Base-by-base conservation (phyloP, 2,113 vertebrate species). In the Natator depressus region DNA sequence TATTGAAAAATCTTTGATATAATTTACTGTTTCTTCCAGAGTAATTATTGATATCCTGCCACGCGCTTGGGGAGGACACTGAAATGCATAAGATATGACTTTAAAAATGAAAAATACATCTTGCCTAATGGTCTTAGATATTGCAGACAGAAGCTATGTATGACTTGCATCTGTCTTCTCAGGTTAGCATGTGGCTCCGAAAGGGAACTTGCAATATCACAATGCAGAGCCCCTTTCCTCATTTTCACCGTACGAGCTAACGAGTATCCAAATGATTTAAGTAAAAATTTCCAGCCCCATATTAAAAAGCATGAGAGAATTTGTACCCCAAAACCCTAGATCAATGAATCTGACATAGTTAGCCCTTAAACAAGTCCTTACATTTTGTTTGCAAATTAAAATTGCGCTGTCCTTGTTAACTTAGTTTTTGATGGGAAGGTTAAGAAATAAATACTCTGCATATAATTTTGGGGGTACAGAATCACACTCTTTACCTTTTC, bases 1-100 rank as follows among this genome's bases (percentile, higher is more conserved):
- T 87, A 50, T 85, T 14, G 62, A 88, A 93, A 92, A 95, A 91
- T 17, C 10, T 88, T 46, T 13, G 27, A 85, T 79, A 86, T 93
- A 3, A 84, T 92, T 95, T 90, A 22, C 16, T 80, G 85, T 93
- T 55, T 0, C 49, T 94, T 92, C 89, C 0, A 0, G 35, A 76
- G 38, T 88, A 92, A 94, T 94, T 89, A 55, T 51, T n/a, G 54
- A 38, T 78, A 83, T 3, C 50, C 50, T 27, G 4, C 17, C 38
- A 94, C 87, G 75, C 53, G 82, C n/a, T 20, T 50, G 80, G 93
- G 93, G 81, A 27, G 38, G 35, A 80, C 25, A 69, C 13, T 35
- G 47, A 69, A 62, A 72, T 0, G 3, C 9, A 27, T 59, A 76
- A 89, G 93, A 22, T 3, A 62, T 13, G 27, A 5, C 42, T 31